Percentiles rank a stretch among this genome's conserved stretches.
phyloP scores from a whole-genome alignment of 2,888 invertebrate genomes.

The Mystacides longicornis region DNA sequence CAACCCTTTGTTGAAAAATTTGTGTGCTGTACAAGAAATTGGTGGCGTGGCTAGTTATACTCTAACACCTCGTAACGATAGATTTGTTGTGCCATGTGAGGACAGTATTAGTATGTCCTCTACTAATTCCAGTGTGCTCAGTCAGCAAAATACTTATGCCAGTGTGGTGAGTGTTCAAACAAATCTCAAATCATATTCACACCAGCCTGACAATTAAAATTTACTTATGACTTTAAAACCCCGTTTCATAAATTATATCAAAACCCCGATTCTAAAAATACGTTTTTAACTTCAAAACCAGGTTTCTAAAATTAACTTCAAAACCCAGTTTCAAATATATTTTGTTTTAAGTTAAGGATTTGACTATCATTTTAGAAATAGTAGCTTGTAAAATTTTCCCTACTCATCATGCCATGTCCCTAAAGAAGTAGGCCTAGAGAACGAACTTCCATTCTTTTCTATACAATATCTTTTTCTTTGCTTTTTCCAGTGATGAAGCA shows the following conservation, averaged over 20 bases:
- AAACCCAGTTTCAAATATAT: too few relatives aligned
- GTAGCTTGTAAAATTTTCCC: too few relatives aligned
- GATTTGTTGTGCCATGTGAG: conserved; percentile 21
- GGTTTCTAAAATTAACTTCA: too few relatives aligned
- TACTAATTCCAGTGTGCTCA: conserved; percentile 32
- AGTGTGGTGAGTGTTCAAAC: conserved; percentile 44
- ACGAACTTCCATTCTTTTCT: too few relatives aligned
- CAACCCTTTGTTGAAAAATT: conserved; percentile 33
- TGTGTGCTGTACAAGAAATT: conserved; percentile 17
- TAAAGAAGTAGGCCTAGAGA: too few relatives aligned
- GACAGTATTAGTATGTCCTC: conserved; percentile 32
- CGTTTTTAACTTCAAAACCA: background rate
- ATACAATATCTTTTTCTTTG: too few relatives aligned
- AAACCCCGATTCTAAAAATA: background rate
- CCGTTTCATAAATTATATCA: too few relatives aligned
- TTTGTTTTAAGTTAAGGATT: too few relatives aligned
- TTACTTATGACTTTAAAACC: background rate
- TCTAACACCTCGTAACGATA: background rate
- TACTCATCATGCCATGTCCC: too few relatives aligned
- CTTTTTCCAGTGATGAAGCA: too few relatives aligned
- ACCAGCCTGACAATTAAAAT: background rate
- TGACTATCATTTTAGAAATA: too few relatives aligned
- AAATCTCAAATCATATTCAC: background rate
- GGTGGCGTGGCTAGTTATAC: conserved; percentile 14
- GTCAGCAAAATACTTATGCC: conserved; percentile 32